phyloP scores from a whole-genome alignment of 2,888 invertebrate genomes.

The Agrochola litura region DNA sequence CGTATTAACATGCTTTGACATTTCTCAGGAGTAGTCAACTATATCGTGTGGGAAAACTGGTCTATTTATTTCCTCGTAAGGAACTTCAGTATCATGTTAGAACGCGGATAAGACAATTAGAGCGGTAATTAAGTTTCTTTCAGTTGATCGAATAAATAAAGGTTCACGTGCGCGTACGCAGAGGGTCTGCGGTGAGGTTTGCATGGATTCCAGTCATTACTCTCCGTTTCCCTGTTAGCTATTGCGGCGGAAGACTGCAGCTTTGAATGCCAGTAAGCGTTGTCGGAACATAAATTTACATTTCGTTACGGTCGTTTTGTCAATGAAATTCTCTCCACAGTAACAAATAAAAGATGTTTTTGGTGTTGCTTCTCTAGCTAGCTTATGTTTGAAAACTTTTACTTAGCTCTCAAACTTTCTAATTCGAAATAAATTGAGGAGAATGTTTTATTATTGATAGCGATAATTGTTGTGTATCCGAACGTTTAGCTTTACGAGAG shows the following conservation, averaged over 20 bases:
- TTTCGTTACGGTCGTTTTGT: conserved; percentile 71
- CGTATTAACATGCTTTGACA: conserved; percentile 56
- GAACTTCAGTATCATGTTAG: conserved; percentile 53
- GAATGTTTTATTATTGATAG: conserved; percentile 68
- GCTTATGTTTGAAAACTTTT: conserved; percentile 66
- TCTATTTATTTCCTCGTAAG: conserved; percentile 50
- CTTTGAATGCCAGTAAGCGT: conserved; percentile 65
- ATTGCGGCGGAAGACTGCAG: conserved; percentile 63
- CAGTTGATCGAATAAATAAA: conserved; percentile 56
- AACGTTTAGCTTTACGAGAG: conserved; percentile 50
- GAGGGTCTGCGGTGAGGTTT: conserved; percentile 39
- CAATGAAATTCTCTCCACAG: conserved; percentile 67
- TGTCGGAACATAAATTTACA: conserved; percentile 71
- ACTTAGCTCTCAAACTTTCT: conserved; percentile 69
- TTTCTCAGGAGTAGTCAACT: conserved; percentile 58
- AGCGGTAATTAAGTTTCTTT: conserved; percentile 58
- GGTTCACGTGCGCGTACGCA: conserved; percentile 21
- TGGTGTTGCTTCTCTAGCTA: conserved; percentile 51
- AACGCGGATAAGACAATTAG: conserved; percentile 60
- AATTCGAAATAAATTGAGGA: conserved; percentile 70
- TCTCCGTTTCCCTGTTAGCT: conserved; percentile 71
- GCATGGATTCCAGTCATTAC: conserved; percentile 63
- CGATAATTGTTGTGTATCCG: conserved; percentile 65
- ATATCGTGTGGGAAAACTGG: conserved; percentile 60
- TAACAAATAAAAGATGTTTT: conserved; percentile 68